Evolutionary conservation across 2,113 vertebrate species (phyloP), one percentile per base, ranked within the genome.

Genomic region (Suncus etruscus): DNA sequence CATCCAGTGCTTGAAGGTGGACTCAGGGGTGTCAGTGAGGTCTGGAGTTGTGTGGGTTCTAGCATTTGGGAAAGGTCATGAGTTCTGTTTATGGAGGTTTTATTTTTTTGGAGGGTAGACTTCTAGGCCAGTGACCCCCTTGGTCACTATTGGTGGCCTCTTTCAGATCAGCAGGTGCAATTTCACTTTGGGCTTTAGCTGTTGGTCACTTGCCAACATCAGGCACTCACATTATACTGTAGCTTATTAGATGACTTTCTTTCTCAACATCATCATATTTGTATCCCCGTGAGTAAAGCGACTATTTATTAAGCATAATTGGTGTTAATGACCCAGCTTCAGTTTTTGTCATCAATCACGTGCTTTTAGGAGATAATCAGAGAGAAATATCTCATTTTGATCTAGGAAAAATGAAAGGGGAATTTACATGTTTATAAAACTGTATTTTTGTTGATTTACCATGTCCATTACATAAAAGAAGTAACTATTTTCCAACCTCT

Each of bases 281-380:
- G 92, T 96, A 83, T 96, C 95, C 92, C 90, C 95, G 72, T 82
- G 94, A 97, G 94, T 92, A 96, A 69, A 54, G 58, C 96, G 93
- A 96, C 89, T 83, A 87, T 91, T 96, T 95, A 95, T 94, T 96
- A 91, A 96, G 79, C 83, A 94, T 97, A 97, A 97, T 98, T 95
- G 94, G 94, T 96, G 97, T 95, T 95, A 97, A 96, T 95, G 85
- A 94, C 61, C 89, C 97, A 69, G 85, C 91, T 96, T 93, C 0
- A 0, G 80, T 97, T 96, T 97, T 91, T 96, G 97, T 95, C 95
- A 97, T 97, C 97, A 97, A 97, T 97, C 97, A 96, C 48, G 50
- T 27, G 70, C 86, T 97, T 97, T 97, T 96, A 97, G 94, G 96
- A 95, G 96, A 97, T 97, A 97, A 97, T 95, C 94, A 94, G 95